A percentile compares a stretch with the other conserved stretches of the same genome.
Conservation (phyloP, 1,140 invertebrate species). For the Camponotus pennsylvanicus region DNA sequence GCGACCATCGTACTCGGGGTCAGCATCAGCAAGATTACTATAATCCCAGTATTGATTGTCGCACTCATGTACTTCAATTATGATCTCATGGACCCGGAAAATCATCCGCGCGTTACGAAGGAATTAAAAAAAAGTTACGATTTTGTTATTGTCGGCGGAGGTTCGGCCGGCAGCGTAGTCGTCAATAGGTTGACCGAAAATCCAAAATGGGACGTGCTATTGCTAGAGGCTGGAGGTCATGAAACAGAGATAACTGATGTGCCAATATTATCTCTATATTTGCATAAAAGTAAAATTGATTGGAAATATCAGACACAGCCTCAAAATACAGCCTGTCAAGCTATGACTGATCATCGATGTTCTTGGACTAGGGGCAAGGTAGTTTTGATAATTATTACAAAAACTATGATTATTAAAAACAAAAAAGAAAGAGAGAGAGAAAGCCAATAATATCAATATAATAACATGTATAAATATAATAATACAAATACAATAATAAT, state of each 20-base stretch:
- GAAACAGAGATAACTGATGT: slow-evolving; percentile 94
- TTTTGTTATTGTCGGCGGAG: slow-evolving; percentile 93
- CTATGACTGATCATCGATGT: slow-evolving; percentile 93
- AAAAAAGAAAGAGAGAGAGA: no score
- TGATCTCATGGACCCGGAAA: slow-evolving; percentile 94
- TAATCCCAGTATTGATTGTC: slow-evolving; percentile 92
- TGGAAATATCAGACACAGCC: slow-evolving; percentile 97
- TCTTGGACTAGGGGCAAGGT: slow-evolving; percentile 94
- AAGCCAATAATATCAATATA: no score
- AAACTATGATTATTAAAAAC: no score
- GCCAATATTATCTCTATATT: slow-evolving; percentile 93
- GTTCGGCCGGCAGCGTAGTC: slow-evolving; percentile 95
- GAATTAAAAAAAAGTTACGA: slow-evolving; percentile 91
- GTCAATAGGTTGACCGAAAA: slow-evolving; percentile 94
- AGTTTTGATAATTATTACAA: slow-evolving; percentile 1
- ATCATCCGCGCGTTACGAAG: slow-evolving; percentile 90
- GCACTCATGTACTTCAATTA: slow-evolving; percentile 94
- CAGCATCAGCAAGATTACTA: slow-evolving; percentile 89
- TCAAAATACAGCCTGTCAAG: slow-evolving; percentile 93
- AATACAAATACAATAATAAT: no score
- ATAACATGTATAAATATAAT: no score
- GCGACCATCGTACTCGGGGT: slow-evolving; percentile 89
- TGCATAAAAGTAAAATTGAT: slow-evolving; percentile 96
- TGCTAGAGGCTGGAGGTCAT: slow-evolving; percentile 95
- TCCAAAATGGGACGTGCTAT: slow-evolving; percentile 91